Evolutionary conservation across 2,888 invertebrate genomes (phyloP).

Genomic region (Hybos culiciformis): DNA sequence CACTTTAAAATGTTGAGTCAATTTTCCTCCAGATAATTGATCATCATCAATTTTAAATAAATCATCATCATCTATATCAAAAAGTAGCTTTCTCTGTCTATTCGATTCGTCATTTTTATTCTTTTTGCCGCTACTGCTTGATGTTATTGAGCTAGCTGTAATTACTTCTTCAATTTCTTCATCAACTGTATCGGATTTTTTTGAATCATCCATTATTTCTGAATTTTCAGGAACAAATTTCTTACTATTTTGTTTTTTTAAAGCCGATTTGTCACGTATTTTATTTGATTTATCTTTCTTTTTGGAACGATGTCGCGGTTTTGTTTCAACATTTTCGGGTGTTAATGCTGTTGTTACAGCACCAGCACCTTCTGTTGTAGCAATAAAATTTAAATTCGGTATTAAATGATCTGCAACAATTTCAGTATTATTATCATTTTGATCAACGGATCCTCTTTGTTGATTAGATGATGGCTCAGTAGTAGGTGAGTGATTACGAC

Average conservation of each 20-base stretch:
- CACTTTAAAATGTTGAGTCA: constrained; percentile 31
- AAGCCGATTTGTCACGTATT: background rate
- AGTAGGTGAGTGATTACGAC: constrained; percentile 19
- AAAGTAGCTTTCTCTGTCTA: too few species aligned
- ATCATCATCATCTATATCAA: constrained; percentile 14
- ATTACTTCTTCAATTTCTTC: constrained; percentile 28
- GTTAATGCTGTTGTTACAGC: constrained; percentile 14
- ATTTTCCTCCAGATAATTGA: constrained; percentile 28
- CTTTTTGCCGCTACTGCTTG: background rate
- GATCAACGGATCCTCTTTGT: constrained; percentile 12
- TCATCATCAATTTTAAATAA: constrained; percentile 31
- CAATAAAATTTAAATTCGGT: constrained; percentile 28
- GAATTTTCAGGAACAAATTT: constrained; percentile 3
- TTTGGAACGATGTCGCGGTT: constrained; percentile 1
- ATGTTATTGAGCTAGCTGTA: constrained; percentile 5
- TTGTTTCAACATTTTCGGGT: background rate
- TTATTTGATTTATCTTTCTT: constrained; percentile 4
- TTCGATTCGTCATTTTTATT: too few species aligned
- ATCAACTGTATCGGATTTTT: constrained; percentile 24
- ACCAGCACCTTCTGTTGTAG: constrained; percentile 14
- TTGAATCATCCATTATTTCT: constrained; percentile 8
- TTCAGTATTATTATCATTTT: constrained; percentile 13
- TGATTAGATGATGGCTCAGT: constrained; percentile 12
- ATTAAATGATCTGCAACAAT: constrained; percentile 18
- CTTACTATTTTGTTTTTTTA: background rate